Conservation (phyloP, 1,140 invertebrate species). For the Pentalonia nigronervosa region DNA sequence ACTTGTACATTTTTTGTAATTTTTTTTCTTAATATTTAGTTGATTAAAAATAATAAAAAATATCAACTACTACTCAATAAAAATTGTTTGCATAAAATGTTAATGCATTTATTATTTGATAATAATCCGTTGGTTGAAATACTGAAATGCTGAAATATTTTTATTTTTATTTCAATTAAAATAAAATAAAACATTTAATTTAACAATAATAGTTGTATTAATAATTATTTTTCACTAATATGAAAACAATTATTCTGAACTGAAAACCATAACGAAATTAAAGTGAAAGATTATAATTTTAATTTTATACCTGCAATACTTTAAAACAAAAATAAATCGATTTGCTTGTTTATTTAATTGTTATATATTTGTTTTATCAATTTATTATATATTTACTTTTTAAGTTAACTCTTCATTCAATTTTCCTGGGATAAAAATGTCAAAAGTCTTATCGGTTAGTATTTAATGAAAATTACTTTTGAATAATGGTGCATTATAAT, state of each 20-base stretch:
- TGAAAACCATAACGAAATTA: neutral
- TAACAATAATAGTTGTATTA: neutral
- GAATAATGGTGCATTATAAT: neutral
- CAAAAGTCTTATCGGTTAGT: neutral
- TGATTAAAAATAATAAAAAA: neutral
- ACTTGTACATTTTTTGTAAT: neutral
- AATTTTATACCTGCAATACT: neutral
- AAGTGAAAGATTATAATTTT: neutral
- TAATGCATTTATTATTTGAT: neutral
- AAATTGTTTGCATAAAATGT: neutral
- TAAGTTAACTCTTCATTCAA: neutral
- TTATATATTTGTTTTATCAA: neutral
- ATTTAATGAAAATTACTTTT: neutral
- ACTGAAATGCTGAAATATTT: neutral
- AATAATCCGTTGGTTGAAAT: neutral
- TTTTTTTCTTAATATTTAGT: neutral
- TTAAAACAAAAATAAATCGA: neutral
- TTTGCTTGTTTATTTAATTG: neutral
- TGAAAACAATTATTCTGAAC: neutral
- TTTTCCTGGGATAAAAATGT: neutral
- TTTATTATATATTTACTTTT: neutral
- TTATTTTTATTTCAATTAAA: neutral
- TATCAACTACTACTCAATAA: neutral
- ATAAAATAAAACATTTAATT: neutral
- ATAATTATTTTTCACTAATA: neutral